Evolutionary conservation across 2,113 vertebrate genomes (phyloP).

Genomic region (Hemichromis elongatus): DNA sequence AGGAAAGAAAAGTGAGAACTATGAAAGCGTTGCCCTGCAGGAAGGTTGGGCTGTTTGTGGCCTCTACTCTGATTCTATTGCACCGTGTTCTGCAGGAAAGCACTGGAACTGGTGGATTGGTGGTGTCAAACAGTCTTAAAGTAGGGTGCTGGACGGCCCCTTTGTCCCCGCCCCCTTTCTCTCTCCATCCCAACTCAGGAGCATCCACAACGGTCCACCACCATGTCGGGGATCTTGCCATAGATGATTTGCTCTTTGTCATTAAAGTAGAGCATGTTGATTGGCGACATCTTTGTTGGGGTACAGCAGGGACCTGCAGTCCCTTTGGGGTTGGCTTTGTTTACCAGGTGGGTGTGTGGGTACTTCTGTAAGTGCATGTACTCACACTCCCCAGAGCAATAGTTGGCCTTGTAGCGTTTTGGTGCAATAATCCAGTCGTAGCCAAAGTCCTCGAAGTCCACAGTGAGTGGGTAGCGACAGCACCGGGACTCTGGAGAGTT

Average conservation of each 20-base stretch:
- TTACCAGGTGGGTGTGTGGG: conserved; percentile 95
- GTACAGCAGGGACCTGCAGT: conserved; percentile 95
- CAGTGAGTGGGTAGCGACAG: conserved; percentile 93
- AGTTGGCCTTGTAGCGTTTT: conserved; percentile 98
- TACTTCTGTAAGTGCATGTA: conserved; percentile 98
- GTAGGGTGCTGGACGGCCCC: neutral
- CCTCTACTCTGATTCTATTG: conserved; percentile 72
- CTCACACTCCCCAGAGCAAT: conserved; percentile 97
- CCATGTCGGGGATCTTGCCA: conserved; percentile 97
- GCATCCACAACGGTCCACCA: conserved; percentile 97
- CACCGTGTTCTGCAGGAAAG: conserved; percentile 72
- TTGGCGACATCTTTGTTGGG: conserved; percentile 98
- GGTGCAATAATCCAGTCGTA: conserved; percentile 99
- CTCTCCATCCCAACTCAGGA: conserved; percentile 76
- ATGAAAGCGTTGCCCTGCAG: conserved; percentile 52
- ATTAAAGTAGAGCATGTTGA: conserved; percentile 99
- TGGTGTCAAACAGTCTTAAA: conserved; percentile 59
- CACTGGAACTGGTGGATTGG: conserved; percentile 62
- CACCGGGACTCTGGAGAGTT: conserved; percentile 92
- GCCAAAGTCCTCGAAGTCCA: conserved; percentile 97
- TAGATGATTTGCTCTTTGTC: conserved; percentile 97
- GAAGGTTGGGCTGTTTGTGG: conserved; percentile 43
- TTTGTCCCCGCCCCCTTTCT: neutral
- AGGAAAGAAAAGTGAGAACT: conserved; percentile 39
- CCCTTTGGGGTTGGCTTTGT: conserved; percentile 91